Conservation (phyloP, 2,113 vertebrate species). For the Columbina picui region DNA sequence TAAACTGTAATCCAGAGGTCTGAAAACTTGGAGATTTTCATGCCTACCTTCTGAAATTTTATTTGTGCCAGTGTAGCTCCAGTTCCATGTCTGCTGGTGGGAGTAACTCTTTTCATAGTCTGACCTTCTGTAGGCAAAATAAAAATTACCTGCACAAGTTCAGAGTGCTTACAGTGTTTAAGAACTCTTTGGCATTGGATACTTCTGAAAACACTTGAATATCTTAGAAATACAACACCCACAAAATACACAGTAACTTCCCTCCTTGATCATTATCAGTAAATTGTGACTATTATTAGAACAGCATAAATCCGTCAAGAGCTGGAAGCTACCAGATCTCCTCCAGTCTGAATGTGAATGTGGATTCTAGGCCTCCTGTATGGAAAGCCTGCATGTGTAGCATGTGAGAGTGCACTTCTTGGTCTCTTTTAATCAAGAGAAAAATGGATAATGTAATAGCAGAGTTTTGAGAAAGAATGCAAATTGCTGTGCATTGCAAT, state of each 20-base stretch:
- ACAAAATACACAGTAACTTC: background rate
- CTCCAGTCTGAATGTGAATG: conserved; percentile 9
- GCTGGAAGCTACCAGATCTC: conserved; percentile 3
- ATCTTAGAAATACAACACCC: background rate
- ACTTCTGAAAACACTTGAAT: background rate
- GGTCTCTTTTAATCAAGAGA: conserved; percentile 43
- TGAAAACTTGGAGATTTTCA: background rate
- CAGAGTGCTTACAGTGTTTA: background rate
- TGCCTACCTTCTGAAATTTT: background rate
- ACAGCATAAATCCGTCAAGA: conserved; percentile 9
- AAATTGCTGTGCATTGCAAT: conserved; percentile 43
- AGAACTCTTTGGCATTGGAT: background rate
- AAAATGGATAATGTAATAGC: conserved; percentile 42
- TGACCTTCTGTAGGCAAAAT: background rate
- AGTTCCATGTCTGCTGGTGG: background rate
- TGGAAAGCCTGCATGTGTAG: background rate
- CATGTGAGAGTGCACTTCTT: background rate
- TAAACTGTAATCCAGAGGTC: background rate
- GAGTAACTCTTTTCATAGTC: background rate
- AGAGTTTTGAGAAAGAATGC: conserved; percentile 35
- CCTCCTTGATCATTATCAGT: conserved; percentile 34
- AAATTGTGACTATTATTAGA: conserved; percentile 39
- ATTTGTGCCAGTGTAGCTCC: background rate
- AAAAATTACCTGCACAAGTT: background rate
- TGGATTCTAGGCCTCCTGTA: conserved; percentile 30